phyloP scores from a whole-genome alignment of 2,888 invertebrate species.

The Caenorhabditis becei region DNA sequence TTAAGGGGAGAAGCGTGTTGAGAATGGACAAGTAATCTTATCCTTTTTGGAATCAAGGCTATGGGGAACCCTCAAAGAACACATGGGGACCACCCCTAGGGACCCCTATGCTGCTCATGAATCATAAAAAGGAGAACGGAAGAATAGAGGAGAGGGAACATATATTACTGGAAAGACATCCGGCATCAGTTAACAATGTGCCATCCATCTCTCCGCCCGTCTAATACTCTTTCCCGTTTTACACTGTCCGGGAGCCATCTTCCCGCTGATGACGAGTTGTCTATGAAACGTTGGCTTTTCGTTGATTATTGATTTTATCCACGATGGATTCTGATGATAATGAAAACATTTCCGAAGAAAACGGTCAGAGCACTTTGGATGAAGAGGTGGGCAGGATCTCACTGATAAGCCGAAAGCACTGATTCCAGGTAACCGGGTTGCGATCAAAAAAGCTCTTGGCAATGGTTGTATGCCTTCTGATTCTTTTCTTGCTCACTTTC shows the following conservation, averaged over 20 bases:
- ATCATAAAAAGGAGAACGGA: slow-evolving; percentile 2
- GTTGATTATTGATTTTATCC: slow-evolving; percentile 14
- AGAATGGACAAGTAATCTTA: too few species aligned
- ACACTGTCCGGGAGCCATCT: slow-evolving; percentile 17
- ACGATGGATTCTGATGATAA: slow-evolving; percentile 57
- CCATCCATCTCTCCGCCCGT: neutral
- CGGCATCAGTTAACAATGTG: neutral
- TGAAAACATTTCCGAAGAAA: slow-evolving; percentile 35
- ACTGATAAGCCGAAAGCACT: neutral
- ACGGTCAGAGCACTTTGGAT: slow-evolving; percentile 18
- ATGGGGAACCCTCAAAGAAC: neutral
- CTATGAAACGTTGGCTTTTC: slow-evolving; percentile 15
- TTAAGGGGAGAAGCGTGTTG: too few species aligned
- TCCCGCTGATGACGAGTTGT: slow-evolving; percentile 8
- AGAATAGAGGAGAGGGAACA: neutral
- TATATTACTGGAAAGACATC: neutral
- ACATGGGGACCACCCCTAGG: neutral
- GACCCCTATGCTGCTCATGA: neutral
- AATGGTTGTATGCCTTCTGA: slow-evolving; percentile 55
- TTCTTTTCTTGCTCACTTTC: slow-evolving; percentile 67
- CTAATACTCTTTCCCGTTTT: slow-evolving; percentile 5
- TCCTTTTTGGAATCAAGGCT: too few species aligned
- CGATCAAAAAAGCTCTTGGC: slow-evolving; percentile 60
- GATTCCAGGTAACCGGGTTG: slow-evolving; percentile 60
- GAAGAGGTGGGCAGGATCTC: slow-evolving; percentile 22